These are phyloP conservation scores for Telmatherina bonti DNA, from an alignment of 2,797 vertebrate genomes.

Conservation along the genomic window DNA sequence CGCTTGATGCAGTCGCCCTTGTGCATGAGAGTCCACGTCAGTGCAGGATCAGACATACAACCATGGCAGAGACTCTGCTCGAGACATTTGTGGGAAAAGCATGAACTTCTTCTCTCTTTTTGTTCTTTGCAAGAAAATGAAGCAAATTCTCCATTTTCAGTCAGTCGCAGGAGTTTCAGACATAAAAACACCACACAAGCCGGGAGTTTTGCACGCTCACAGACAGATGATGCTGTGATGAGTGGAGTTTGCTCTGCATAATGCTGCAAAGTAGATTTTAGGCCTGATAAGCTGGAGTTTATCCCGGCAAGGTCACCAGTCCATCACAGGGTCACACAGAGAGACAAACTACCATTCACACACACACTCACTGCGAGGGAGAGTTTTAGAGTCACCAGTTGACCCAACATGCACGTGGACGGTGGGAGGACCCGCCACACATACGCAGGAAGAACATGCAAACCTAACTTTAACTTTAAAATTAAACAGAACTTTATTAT, in stretches of 20 bases:
- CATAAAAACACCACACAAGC: not conserved
- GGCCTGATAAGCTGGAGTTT: too few relatives aligned
- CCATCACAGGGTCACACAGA: too few relatives aligned
- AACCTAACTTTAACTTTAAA: too few relatives aligned
- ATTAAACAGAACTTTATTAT: too few relatives aligned
- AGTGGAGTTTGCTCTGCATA: not conserved
- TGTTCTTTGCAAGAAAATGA: constrained; percentile 1
- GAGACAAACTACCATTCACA: too few relatives aligned
- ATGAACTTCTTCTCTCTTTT: constrained; percentile 41
- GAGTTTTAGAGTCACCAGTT: too few relatives aligned
- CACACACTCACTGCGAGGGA: too few relatives aligned
- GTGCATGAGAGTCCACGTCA: constrained; percentile 63
- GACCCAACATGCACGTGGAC: too few relatives aligned
- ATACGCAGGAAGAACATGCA: too few relatives aligned
- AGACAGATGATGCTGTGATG: not conserved
- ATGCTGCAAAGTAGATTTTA: not conserved
- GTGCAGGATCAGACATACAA: constrained; percentile 69
- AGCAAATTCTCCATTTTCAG: constrained; percentile 26
- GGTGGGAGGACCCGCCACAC: too few relatives aligned
- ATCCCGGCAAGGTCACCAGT: too few relatives aligned
- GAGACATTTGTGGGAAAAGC: constrained; percentile 44
- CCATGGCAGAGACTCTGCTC: constrained; percentile 18
- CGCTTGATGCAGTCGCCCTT: constrained; percentile 15
- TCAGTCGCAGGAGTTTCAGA: constrained; percentile 4
- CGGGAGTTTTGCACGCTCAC: constrained; percentile 12